These are phyloP conservation scores for Cricetomys ansorgei DNA, from an alignment of 2,113 vertebrate species.

Conservation along the genomic window DNA sequence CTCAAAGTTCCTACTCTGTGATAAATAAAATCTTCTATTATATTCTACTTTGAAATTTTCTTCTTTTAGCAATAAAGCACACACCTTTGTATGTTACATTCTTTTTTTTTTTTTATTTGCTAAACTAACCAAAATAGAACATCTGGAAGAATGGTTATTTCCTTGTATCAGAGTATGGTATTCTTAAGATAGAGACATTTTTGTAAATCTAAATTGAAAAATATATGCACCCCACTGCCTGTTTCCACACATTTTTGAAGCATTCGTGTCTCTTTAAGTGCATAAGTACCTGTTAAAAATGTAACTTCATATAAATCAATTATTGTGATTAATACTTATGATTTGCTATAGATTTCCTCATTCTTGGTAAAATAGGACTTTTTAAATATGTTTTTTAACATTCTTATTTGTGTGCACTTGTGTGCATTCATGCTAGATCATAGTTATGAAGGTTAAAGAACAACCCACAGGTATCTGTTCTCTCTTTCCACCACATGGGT, in stretches of 20 bases:
- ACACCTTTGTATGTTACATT: not conserved
- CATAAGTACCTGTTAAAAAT: slow-evolving; percentile 28
- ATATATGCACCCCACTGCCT: not conserved
- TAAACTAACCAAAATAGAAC: not conserved
- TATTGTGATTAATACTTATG: slow-evolving; percentile 22
- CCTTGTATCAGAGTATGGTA: not conserved
- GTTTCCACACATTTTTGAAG: not conserved
- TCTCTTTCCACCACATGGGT: not conserved
- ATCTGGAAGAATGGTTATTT: not conserved
- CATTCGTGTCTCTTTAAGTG: not conserved
- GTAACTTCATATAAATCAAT: not conserved
- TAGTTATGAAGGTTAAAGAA: not conserved
- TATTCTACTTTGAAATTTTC: not conserved
- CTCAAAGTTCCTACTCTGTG: not conserved
- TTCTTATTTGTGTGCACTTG: not conserved
- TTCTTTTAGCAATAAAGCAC: not conserved
- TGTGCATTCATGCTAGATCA: no score
- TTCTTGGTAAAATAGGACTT: not conserved
- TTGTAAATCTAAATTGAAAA: slow-evolving; percentile 30
- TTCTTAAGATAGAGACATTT: slow-evolving; percentile 16
- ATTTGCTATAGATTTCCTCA: not conserved
- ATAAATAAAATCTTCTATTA: not conserved
- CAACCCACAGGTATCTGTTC: not conserved
- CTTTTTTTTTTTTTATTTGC: slow-evolving; percentile 40
- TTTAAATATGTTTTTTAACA: not conserved